These are phyloP conservation scores for Anthoptus insignis DNA, from an alignment of 2,888 invertebrate species.

Conservation along the genomic window DNA sequence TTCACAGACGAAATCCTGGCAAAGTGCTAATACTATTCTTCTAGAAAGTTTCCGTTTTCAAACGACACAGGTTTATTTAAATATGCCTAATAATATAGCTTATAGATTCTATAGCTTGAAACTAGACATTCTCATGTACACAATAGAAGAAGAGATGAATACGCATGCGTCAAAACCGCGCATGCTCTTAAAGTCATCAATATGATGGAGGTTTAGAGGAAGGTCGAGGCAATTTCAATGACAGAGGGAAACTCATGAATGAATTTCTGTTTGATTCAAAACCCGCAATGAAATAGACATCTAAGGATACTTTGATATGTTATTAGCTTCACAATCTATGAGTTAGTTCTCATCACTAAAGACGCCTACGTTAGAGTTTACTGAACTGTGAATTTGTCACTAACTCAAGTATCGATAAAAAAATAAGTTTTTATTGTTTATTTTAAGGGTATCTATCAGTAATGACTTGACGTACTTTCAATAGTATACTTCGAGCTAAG, in stretches of 20 bases:
- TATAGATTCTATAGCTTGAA: constrained; percentile 68
- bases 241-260: constrained; percentile 75
- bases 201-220: constrained; percentile 68
- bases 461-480: too few relatives aligned
- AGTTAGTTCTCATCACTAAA: too few relatives aligned
- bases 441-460: too few relatives aligned
- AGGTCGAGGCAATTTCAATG: constrained; percentile 71
- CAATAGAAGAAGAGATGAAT: constrained; percentile 55
- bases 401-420: too few relatives aligned
- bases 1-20: neutral
- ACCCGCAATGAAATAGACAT: too few relatives aligned
- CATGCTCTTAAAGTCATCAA: constrained; percentile 74
- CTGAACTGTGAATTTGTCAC: too few relatives aligned
- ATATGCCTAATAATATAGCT: constrained; percentile 68
- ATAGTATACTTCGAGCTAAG: too few relatives aligned
- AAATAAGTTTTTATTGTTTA: too few relatives aligned
- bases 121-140: constrained; percentile 71
- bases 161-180: constrained; percentile 60
- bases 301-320: too few relatives aligned
- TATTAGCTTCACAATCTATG: too few relatives aligned
- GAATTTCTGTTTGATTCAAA: constrained; percentile 50
- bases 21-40: constrained; percentile 4
- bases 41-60: neutral
- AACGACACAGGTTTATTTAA: constrained; percentile 43
- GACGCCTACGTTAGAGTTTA: too few relatives aligned